A percentile compares a stretch with the other conserved stretches of the same genome.
Evolutionary conservation across 2,888 invertebrate genomes (phyloP).

Genomic region (Drosophila eohydei): DNA sequence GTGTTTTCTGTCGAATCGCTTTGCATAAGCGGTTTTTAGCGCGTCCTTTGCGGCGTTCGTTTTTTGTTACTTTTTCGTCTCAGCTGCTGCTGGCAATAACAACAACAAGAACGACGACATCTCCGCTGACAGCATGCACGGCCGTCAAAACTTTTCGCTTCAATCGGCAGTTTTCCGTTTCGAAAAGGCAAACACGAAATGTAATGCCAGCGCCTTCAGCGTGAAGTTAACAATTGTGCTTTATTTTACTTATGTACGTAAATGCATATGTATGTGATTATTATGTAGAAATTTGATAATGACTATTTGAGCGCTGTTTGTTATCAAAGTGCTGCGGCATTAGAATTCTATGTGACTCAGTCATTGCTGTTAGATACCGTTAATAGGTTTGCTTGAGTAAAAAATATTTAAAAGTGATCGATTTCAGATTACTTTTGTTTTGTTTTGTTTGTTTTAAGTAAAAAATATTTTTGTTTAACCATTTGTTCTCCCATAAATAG

Average conservation of each 20-base stretch:
- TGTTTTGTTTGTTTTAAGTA: neutral
- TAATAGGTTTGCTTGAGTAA: constrained; percentile 2
- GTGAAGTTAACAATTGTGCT: neutral
- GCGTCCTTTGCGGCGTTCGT: constrained; percentile 19
- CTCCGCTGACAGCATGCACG: constrained; percentile 11
- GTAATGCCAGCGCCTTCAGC: neutral
- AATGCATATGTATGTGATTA: neutral
- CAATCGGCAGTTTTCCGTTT: constrained; percentile 23
- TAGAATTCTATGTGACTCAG: constrained; percentile 18
- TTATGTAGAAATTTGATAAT: constrained; percentile 25
- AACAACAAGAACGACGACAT: constrained; percentile 7
- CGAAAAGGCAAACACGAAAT: constrained; percentile 1
- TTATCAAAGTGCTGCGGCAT: constrained; percentile 15
- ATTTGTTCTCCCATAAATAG: neutral
- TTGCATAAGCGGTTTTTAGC: constrained; percentile 3
- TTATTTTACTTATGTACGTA: neutral
- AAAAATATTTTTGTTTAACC: neutral
- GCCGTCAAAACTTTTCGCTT: constrained; percentile 12
- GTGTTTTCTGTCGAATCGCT: neutral
- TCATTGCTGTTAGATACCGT: constrained; percentile 15
- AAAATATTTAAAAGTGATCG: neutral
- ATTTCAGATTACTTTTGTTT: constrained; percentile 3
- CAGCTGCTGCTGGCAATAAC: neutral
- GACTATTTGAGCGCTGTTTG: neutral
- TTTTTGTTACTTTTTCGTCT: constrained; percentile 6